A percentile compares a stretch with the other conserved stretches of the same genome.
phyloP scores from a whole-genome alignment of 2,797 vertebrate genomes.

The Holocentrus rufus region DNA sequence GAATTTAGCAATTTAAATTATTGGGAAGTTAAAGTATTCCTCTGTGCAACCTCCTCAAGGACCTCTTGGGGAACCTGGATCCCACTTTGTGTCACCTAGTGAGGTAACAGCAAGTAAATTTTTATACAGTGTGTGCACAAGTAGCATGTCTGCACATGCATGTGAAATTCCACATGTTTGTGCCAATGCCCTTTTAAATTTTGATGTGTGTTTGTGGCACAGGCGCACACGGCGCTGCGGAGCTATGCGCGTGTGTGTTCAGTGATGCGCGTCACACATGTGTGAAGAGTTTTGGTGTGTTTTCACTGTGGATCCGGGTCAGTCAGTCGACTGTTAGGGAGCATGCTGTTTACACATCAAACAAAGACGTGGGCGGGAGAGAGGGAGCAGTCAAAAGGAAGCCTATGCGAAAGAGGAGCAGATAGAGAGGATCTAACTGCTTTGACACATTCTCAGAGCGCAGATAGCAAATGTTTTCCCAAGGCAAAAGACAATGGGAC shows the following conservation, averaged over 20 bases:
- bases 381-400: constrained; percentile 35
- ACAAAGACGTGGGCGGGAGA: constrained; percentile 28
- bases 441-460: constrained; percentile 51
- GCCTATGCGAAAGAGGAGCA: constrained; percentile 34
- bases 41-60: no score
- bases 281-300: constrained; percentile 32
- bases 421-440: constrained; percentile 47
- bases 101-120: constrained; percentile 33
- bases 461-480: constrained; percentile 59
- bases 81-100: constrained; percentile 15
- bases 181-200: constrained; percentile 20
- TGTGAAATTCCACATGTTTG: constrained; percentile 51
- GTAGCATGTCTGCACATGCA: constrained; percentile 17
- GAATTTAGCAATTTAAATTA: no score
- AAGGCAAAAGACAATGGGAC: constrained; percentile 57
- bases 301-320: constrained; percentile 54
- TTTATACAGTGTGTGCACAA: constrained; percentile 29
- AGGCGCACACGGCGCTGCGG: background rate
- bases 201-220: fast-evolving
- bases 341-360: constrained; percentile 66
- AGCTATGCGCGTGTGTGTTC: constrained; percentile 28
- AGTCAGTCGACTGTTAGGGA: constrained; percentile 42
- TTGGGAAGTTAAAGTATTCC: no score
- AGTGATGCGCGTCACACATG: constrained; percentile 30
- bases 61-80: no score